phyloP scores from a whole-genome alignment of 2,888 invertebrate genomes.

The Dryobotodes eremita region DNA sequence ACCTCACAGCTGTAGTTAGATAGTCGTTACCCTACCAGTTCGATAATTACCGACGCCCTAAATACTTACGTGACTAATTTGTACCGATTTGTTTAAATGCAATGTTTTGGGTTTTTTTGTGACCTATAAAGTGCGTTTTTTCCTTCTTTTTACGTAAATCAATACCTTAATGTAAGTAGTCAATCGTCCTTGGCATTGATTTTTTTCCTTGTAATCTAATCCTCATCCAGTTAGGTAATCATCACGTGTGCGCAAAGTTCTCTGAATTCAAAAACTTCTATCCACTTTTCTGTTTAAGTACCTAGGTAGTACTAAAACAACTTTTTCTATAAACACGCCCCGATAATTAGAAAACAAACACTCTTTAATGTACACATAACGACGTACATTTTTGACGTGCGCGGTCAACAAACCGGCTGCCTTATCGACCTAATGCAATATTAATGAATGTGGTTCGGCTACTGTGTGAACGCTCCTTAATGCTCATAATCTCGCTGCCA shows the following conservation, averaged over 20 bases:
- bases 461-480: slow-evolving; percentile 60
- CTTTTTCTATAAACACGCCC: slow-evolving; percentile 5
- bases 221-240: slow-evolving; percentile 18
- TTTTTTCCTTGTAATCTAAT: slow-evolving; percentile 37
- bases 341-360: slow-evolving; percentile 44
- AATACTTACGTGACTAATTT: slow-evolving; percentile 67
- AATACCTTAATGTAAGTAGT: background rate
- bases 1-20: slow-evolving; percentile 51
- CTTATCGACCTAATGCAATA: slow-evolving; percentile 67
- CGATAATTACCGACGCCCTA: slow-evolving; percentile 70
- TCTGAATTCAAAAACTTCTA: background rate
- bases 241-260: slow-evolving; percentile 5
- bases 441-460: slow-evolving; percentile 68
- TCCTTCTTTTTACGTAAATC: slow-evolving; percentile 29
- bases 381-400: slow-evolving; percentile 58
- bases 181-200: slow-evolving; percentile 42
- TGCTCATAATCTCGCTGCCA: slow-evolving; percentile 37
- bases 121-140: slow-evolving; percentile 26
- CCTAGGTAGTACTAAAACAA: background rate
- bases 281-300: background rate
- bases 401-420: slow-evolving; percentile 68
- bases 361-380: slow-evolving; percentile 24
- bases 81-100: slow-evolving; percentile 35
- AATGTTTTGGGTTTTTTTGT: slow-evolving; percentile 47
- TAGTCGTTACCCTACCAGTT: slow-evolving; percentile 58